Base-by-base conservation (phyloP, 2,888 invertebrate genomes). In the Sarcophaga subvicina region DNA sequence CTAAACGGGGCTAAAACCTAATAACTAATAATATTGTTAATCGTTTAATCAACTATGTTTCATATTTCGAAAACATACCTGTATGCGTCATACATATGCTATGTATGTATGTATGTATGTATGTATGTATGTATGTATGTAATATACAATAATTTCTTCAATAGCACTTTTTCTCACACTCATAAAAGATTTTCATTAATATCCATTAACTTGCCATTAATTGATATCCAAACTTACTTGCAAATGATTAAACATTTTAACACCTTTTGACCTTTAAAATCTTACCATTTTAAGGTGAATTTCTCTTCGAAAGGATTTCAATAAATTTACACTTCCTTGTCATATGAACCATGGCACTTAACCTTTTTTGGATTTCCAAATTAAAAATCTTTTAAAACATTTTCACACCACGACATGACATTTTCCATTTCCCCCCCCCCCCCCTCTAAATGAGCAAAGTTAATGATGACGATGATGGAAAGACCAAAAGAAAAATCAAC, bases 321-420 rank as follows among this genome's bases (percentile, higher is more conserved):
- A 59, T 67, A 69, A 64, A 62, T 69, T 71, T 54, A 49, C 75
- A 77, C 64, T 84, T 87, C 71, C 78, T 81, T 76, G 70, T 84
- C 71, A 78, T 76, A 75, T 83, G 77, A 81, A 83, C 83, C 72
- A 54, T 69, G 59, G 62, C 86, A 81, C 86, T 87, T 84, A 87
- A 87, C 87, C 83, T 87, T 87, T 87, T 86, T 84, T 37, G 66
- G 37, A 49, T 77, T 83, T 37, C 60, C 10, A 49, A 45, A 69
- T 20, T n/a, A 27, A 59, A 59, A 76, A 37, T 11, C 37, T 47
- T 14, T 54, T 54, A 54, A 80, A 79, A 79, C 54, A 71, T 66
- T 86, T 84, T 87, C 84, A 87, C 87, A 84, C 84, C 84, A 81
- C 84, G 87, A 87, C 87, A 84, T 87, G 67, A 87, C 78, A 84